A percentile compares a stretch with the other conserved stretches of the same genome.
Evolutionary conservation across 2,113 vertebrate species (phyloP).

Genomic region (Hucho hucho): DNA sequence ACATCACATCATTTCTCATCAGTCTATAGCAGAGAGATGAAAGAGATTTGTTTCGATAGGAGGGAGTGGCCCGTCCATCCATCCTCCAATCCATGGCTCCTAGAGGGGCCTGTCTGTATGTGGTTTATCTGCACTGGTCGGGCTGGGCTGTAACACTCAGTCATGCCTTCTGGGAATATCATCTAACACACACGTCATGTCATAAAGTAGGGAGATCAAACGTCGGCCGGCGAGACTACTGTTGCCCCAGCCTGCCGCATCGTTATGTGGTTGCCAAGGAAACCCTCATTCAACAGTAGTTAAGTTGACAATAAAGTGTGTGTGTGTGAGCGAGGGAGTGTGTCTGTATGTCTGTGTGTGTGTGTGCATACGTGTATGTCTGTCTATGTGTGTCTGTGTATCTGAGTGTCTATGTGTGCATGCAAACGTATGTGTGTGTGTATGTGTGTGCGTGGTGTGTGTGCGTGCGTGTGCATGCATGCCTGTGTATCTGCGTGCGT

Average conservation of each 20-base stretch:
- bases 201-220: conserved; percentile 25
- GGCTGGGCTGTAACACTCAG: not conserved
- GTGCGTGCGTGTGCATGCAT: conserved; percentile 3
- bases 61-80: not conserved
- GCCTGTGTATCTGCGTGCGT: not conserved
- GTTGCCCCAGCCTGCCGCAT: conserved; percentile 13
- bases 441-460: too few relatives aligned
- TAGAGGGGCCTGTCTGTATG: not conserved
- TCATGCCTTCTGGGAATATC: not conserved
- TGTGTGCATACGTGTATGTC: conserved; percentile 20
- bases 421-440: too few relatives aligned
- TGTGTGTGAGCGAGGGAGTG: conserved; percentile 29
- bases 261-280: conserved; percentile 40
- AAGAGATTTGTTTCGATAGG: not conserved
- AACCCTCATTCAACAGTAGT: conserved; percentile 48
- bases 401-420: not conserved
- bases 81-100: not conserved
- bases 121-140: too few relatives aligned
- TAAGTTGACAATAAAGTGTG: conserved; percentile 52
- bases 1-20: not conserved
- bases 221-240: conserved; percentile 21
- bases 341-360: conserved; percentile 3
- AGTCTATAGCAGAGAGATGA: not conserved
- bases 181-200: conserved; percentile 1
- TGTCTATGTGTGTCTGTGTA: too few relatives aligned